These are phyloP conservation scores for Neodiprion virginianus DNA, from an alignment of 1,140 invertebrate genomes.

Conservation along the genomic window DNA sequence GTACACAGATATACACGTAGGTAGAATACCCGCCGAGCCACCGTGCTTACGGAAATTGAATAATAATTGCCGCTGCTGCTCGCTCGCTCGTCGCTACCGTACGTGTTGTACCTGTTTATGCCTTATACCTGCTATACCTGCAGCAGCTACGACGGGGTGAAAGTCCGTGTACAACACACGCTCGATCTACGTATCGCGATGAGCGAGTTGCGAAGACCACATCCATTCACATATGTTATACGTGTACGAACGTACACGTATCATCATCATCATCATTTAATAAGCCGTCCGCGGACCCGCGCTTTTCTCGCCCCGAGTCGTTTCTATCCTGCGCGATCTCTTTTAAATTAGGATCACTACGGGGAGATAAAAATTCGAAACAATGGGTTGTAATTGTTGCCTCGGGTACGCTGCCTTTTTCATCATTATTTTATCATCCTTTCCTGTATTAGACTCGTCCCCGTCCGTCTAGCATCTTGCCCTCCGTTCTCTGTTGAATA, in stretches of 20 bases:
- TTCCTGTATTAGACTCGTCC: no score
- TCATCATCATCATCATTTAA: no score
- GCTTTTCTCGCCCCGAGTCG: neutral
- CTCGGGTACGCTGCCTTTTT: no score
- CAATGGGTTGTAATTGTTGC: neutral
- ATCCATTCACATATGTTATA: no score
- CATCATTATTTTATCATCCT: no score
- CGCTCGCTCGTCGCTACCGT: constrained; percentile 17
- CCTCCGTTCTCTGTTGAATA: no score
- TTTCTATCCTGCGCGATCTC: neutral
- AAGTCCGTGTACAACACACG: no score
- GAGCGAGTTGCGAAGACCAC: no score
- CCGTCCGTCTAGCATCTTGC: no score
- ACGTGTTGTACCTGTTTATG: neutral
- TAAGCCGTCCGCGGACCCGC: neutral
- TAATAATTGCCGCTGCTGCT: constrained; percentile 47
- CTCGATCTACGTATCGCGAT: no score
- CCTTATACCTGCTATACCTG: neutral
- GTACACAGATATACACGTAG: neutral
- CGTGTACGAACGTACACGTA: no score
- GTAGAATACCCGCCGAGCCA: constrained; percentile 10
- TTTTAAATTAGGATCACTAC: neutral
- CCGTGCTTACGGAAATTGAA: constrained; percentile 52
- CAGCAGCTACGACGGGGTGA: no score
- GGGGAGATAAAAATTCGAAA: neutral